Evolutionary conservation across 2,113 vertebrate genomes (phyloP).

Genomic region (Erythrocercus mccallii): DNA sequence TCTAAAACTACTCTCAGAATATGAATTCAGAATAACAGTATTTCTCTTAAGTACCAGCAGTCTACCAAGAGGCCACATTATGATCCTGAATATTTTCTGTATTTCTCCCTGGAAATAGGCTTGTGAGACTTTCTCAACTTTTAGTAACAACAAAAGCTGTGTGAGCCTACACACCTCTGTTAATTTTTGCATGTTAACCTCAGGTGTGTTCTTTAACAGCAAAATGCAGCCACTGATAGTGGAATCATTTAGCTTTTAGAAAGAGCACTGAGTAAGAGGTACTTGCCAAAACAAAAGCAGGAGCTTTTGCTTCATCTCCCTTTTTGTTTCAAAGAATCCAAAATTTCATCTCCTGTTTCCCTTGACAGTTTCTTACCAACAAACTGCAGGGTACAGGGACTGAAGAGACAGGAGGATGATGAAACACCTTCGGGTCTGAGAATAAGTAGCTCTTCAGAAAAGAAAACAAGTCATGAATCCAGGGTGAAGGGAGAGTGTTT

Average conservation of each 20-base stretch:
- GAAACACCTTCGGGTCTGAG: not conserved
- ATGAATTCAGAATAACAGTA: not conserved
- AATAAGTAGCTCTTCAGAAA: not conserved
- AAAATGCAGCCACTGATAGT: not conserved
- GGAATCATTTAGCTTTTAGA: not conserved
- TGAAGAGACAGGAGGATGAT: accelerated
- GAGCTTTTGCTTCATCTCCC: not conserved
- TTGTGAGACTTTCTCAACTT: not conserved
- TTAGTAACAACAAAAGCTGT: not conserved
- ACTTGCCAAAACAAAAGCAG: not conserved
- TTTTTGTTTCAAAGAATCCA: not conserved
- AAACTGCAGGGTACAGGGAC: accelerated
- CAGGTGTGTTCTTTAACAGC: accelerated
- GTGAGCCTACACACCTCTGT: accelerated
- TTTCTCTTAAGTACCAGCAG: not conserved
- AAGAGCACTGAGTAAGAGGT: not conserved
- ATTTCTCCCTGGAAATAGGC: not conserved
- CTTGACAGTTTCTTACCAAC: not conserved
- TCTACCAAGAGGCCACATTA: not conserved
- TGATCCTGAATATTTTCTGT: accelerated
- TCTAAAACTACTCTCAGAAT: not conserved
- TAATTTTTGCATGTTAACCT: not conserved
- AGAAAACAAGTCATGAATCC: not conserved
- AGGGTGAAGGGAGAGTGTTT: not conserved
- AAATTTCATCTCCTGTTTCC: not conserved